These are phyloP conservation scores for Trinectes maculatus DNA, from an alignment of 2,113 vertebrate species.

Conservation along the genomic window DNA sequence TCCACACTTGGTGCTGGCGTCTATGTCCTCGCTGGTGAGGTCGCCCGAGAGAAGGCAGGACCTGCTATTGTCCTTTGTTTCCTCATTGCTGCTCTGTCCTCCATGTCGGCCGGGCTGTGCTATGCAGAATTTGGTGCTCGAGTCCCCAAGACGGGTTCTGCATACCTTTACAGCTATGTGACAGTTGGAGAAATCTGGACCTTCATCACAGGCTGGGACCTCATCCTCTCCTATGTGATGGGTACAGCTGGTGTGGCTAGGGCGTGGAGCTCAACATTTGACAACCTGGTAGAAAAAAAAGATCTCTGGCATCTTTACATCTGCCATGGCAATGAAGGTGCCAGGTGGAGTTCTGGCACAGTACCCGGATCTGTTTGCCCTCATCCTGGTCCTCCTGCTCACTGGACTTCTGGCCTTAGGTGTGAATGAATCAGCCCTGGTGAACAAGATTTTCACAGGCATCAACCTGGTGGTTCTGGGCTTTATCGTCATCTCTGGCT, in stretches of 20 bases:
- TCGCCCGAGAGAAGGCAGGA: conserved; percentile 92
- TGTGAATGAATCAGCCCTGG: conserved; percentile 91
- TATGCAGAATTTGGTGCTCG: conserved; percentile 96
- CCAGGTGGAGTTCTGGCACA: conserved; percentile 84
- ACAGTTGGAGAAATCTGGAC: conserved; percentile 97
- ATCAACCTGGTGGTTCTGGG: conserved; percentile 92
- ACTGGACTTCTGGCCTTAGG: conserved; percentile 91
- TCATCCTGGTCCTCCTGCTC: conserved; percentile 88
- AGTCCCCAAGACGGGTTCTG: conserved; percentile 93
- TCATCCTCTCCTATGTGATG: conserved; percentile 96
- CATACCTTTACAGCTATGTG: conserved; percentile 97
- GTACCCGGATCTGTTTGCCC: conserved; percentile 91
- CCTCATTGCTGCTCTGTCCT: conserved; percentile 92
- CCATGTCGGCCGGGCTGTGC: conserved; percentile 93
- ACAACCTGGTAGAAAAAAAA: conserved; percentile 91
- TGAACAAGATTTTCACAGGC: conserved; percentile 95
- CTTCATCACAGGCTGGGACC: conserved; percentile 97
- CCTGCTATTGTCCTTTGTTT: conserved; percentile 95
- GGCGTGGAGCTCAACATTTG: conserved; percentile 95
- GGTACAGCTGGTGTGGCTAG: conserved; percentile 94
- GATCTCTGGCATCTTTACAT: conserved; percentile 88
- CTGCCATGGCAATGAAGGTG: conserved; percentile 80
- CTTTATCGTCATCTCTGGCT: conserved; percentile 91
- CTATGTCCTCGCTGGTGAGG: conserved; percentile 92
- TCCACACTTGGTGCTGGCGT: conserved; percentile 94